phyloP scores from a whole-genome alignment of 2,888 invertebrate species.

The Volucella bombylans region DNA sequence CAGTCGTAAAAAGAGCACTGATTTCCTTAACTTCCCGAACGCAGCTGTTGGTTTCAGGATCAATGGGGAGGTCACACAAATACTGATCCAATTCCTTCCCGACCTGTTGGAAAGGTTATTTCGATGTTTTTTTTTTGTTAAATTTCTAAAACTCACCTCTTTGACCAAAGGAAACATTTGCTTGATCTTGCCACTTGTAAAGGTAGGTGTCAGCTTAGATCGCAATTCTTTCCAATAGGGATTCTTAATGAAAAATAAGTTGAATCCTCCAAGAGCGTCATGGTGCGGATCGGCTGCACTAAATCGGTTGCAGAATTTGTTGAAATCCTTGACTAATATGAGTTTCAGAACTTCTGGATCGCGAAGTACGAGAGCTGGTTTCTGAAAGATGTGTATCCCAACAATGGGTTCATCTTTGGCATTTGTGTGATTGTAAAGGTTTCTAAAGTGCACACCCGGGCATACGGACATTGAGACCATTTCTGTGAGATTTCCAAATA shows the following conservation, averaged over 20 bases:
- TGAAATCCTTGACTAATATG: slow-evolving; percentile 83
- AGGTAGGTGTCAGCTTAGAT: slow-evolving; percentile 82
- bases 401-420: slow-evolving; percentile 75
- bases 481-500: slow-evolving; percentile 81
- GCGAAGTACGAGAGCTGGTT: slow-evolving; percentile 80
- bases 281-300: slow-evolving; percentile 76
- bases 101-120: slow-evolving; percentile 62
- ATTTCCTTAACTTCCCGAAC: slow-evolving; percentile 74
- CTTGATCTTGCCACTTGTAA: slow-evolving; percentile 81
- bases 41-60: not conserved
- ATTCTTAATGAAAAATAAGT: slow-evolving; percentile 81
- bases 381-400: slow-evolving; percentile 81
- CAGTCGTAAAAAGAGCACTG: slow-evolving; percentile 75
- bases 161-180: slow-evolving; percentile 79
- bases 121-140: not conserved
- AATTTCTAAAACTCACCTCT: slow-evolving; percentile 72
- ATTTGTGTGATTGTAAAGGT: slow-evolving; percentile 76
- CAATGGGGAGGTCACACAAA: slow-evolving; percentile 22
- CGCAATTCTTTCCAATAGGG: slow-evolving; percentile 82
- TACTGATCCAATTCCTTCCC: slow-evolving; percentile 75
- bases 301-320: slow-evolving; percentile 80
- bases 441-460: slow-evolving; percentile 77
- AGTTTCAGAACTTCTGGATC: slow-evolving; percentile 82
- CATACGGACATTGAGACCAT: slow-evolving; percentile 76
- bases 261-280: slow-evolving; percentile 81